Evolutionary conservation across 2,797 vertebrate species (phyloP), one percentile per base, ranked within the genome.

Genomic region (Neomorphus geoffroyi): DNA sequence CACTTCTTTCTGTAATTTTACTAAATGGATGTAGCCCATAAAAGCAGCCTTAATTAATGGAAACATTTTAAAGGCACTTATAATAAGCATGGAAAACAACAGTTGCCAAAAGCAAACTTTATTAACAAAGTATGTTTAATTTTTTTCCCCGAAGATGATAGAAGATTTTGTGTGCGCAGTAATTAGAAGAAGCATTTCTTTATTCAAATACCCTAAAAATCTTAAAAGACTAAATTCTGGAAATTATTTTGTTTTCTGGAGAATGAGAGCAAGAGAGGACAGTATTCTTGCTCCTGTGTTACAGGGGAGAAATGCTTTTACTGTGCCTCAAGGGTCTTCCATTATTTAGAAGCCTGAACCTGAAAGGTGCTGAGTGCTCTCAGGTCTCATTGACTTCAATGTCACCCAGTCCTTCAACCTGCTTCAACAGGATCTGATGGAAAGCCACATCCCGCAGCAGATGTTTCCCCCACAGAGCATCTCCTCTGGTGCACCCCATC

Each of bases 101-200:
- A 53, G 83, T 91, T 96, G 96, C 94, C 94, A 97, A 94, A 92
- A 95, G 46, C 65, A 91, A 96, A 94, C 86, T 96, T 96, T 94
- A 70, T 92, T 94, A 88, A 70, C 9, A 35, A 92, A 70, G 39
- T 65, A 66, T 57, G 66, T 61, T 92, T 84, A 58, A 85, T 71
- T 81, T 70, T 43, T 93, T 64, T 90, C 90, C 35, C 67, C 77
- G 35, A 92, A 91, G 53, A n/a, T 92, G 74, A 71, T 54, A 71
- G 79, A 94, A 92, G 61, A 62, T 53, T 73, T 87, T 65, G 27
- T 28, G 48, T 41, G 37, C 1, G 3, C 3, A 57, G 7, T 30
- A 79, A 50, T 58, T 93, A n/a, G 4, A 66, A 81, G 48, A 67
- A 6, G 28, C 22, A 66, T 67, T 85, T 73, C 15, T 81, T 74